phyloP scores from a whole-genome alignment of 1,140 invertebrate species.

The Megalonaias nervosa region DNA sequence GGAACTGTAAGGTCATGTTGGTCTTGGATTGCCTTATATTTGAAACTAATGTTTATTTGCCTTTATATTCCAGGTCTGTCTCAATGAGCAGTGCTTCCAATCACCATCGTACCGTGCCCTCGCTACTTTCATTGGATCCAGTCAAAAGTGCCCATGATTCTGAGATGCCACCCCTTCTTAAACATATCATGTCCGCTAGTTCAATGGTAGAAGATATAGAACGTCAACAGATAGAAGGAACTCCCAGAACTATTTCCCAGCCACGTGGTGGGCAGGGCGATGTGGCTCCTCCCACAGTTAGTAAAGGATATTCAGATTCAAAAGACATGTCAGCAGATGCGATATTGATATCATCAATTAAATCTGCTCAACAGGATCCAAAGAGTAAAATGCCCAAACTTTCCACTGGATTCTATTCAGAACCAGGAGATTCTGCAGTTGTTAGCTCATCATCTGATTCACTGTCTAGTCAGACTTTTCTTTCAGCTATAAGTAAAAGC shows the following conservation, averaged over 20 bases:
- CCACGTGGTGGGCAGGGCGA: neutral
- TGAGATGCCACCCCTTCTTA: constrained; percentile 86
- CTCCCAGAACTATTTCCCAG: neutral
- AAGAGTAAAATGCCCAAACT: constrained; percentile 18
- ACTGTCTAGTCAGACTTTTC: too few species aligned
- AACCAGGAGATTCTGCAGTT: too few species aligned
- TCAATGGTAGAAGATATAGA: constrained; percentile 91
- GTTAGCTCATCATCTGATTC: too few species aligned
- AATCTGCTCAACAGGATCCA: constrained; percentile 1
- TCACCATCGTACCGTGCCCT: too few species aligned
- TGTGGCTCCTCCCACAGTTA: constrained; percentile 1
- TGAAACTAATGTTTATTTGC: constrained; percentile 1
- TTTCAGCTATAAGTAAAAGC: too few species aligned
- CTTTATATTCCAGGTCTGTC: constrained; percentile 37
- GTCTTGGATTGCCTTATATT: too few species aligned
- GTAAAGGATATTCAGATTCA: constrained; percentile 13
- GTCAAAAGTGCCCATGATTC: constrained; percentile 74
- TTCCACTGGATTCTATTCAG: neutral
- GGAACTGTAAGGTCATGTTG: too few species aligned
- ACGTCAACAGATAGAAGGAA: constrained; percentile 78
- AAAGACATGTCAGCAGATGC: constrained; percentile 15
- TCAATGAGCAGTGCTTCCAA: constrained; percentile 22
- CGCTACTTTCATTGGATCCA: too few species aligned
- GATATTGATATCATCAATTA: constrained; percentile 23
- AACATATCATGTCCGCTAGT: constrained; percentile 84